Conservation (phyloP, 2,797 vertebrate species). For the Lithobates sylvaticus region DNA sequence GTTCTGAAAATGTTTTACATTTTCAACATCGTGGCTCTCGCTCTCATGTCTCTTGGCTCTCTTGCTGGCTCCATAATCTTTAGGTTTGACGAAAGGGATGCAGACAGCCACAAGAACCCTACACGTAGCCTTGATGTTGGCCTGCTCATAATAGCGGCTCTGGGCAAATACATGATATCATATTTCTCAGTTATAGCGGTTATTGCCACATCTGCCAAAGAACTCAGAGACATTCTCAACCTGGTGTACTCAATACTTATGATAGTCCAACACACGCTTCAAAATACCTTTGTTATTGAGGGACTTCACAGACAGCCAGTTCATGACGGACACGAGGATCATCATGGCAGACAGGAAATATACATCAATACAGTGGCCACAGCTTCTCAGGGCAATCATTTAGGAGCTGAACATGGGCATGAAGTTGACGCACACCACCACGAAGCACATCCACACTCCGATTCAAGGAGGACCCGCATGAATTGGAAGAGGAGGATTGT, state of each 20-base stretch:
- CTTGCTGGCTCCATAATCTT: constrained; percentile 82
- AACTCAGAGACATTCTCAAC: constrained; percentile 80
- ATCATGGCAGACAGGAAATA: constrained; percentile 73
- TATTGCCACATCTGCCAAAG: constrained; percentile 76
- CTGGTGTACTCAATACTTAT: constrained; percentile 83
- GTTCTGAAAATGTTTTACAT: constrained; percentile 86
- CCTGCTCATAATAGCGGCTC: constrained; percentile 88
- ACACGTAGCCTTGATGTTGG: constrained; percentile 90
- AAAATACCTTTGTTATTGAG: constrained; percentile 93
- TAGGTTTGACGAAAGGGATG: constrained; percentile 86
- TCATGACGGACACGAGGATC: constrained; percentile 67
- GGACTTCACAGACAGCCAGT: constrained; percentile 90
- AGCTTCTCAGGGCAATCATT: constrained; percentile 63
- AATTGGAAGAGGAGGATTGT: constrained; percentile 87
- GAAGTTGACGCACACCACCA: constrained; percentile 31
- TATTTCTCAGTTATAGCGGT: constrained; percentile 92
- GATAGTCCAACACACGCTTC: constrained; percentile 88
- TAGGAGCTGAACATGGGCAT: background rate
- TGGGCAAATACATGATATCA: constrained; percentile 91
- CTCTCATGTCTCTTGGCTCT: constrained; percentile 83
- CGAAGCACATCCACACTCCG: background rate
- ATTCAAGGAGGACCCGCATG: constrained; percentile 59
- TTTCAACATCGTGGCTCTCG: constrained; percentile 85
- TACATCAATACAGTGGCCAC: constrained; percentile 68
- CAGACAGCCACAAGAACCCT: constrained; percentile 89